These are phyloP conservation scores for Varanus salvator DNA, from an alignment of 2,113 vertebrate genomes.

Conservation along the genomic window DNA sequence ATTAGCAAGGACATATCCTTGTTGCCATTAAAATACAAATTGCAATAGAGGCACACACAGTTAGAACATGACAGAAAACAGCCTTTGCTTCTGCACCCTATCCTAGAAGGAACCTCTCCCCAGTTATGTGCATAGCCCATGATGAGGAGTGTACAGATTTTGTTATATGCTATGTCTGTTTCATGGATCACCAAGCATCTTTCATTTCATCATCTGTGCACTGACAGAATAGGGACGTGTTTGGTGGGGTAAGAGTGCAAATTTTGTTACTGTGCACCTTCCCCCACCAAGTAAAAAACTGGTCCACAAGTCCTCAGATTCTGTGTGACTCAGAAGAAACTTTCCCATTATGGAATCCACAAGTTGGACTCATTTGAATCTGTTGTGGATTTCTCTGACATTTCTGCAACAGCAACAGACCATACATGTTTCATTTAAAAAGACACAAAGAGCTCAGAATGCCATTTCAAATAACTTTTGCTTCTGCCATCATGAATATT, in stretches of 20 bases:
- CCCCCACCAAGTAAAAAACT: too few relatives aligned
- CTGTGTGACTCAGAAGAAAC: too few relatives aligned
- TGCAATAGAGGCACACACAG: neutral
- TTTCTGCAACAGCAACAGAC: neutral
- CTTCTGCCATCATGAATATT: neutral
- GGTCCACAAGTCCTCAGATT: too few relatives aligned
- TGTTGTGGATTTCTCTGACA: too few relatives aligned
- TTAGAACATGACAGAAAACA: neutral
- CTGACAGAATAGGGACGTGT: neutral
- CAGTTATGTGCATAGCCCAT: neutral
- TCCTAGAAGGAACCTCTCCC: neutral
- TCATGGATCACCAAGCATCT: too few relatives aligned
- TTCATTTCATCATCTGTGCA: too few relatives aligned
- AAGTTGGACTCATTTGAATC: too few relatives aligned
- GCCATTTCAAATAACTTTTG: accelerated
- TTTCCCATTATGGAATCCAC: too few relatives aligned
- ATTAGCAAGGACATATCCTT: neutral
- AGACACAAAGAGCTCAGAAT: neutral
- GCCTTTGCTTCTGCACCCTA: too few relatives aligned
- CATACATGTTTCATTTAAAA: neutral
- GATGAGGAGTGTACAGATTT: too few relatives aligned
- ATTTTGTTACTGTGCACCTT: too few relatives aligned
- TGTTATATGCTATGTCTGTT: too few relatives aligned
- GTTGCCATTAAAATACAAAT: neutral
- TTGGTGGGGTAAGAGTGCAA: neutral